A percentile compares a stretch with the other conserved stretches of the same genome.
These are phyloP conservation scores for Dinothrombium tinctorium DNA, from an alignment of 1,140 invertebrate genomes.

Conservation along the genomic window DNA sequence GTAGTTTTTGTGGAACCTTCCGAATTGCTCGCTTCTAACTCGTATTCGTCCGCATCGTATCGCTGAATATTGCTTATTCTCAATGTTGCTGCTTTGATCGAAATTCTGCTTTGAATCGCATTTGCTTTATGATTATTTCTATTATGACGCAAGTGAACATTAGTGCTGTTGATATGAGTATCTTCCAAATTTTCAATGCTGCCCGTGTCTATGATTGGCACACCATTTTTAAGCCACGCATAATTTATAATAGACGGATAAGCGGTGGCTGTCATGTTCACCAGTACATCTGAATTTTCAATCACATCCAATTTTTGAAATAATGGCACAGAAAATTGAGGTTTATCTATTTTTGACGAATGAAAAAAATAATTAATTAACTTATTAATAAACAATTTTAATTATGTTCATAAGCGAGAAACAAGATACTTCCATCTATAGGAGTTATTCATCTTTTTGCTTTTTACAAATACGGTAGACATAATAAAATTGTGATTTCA, in stretches of 20 bases:
- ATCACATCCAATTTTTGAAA: constrained; percentile 32
- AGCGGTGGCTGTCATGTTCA: constrained; percentile 50
- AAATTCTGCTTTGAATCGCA: background rate
- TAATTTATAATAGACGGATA: constrained; percentile 59
- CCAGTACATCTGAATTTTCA: constrained; percentile 53
- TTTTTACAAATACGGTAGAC: too few species aligned
- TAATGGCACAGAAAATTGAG: constrained; percentile 23
- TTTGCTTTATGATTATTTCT: background rate
- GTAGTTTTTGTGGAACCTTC: constrained; percentile 10
- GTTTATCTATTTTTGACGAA: constrained; percentile 24
- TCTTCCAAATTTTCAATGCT: background rate
- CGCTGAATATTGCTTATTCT: constrained; percentile 9
- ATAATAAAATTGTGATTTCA: too few species aligned
- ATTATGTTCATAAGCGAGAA: too few species aligned
- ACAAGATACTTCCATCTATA: too few species aligned
- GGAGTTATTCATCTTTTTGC: too few species aligned
- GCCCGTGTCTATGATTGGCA: background rate
- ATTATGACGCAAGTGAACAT: background rate
- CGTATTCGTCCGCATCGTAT: constrained; percentile 13
- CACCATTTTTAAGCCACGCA: constrained; percentile 39
- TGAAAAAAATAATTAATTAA: too few species aligned
- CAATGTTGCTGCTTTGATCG: constrained; percentile 8
- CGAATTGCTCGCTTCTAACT: constrained; percentile 14
- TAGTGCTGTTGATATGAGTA: background rate
- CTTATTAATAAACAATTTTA: too few species aligned